Evolutionary conservation across 2,113 vertebrate genomes (phyloP).

Genomic region (Nesospiza acunhae): DNA sequence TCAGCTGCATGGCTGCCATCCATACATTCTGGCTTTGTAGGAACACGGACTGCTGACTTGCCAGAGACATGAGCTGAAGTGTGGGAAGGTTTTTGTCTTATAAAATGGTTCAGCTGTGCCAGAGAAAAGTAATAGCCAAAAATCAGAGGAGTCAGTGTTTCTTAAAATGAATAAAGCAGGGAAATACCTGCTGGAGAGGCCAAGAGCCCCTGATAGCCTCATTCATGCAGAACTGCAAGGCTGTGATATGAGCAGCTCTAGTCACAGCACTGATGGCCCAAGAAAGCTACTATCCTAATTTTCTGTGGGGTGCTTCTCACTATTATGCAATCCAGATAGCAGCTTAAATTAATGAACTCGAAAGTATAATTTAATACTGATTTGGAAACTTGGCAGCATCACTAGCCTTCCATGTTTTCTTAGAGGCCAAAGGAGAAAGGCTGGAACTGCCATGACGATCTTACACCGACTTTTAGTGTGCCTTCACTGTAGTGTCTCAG

Average conservation of each 20-base stretch:
- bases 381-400: background rate
- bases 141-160: background rate
- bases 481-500: background rate
- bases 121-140: background rate
- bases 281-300: background rate
- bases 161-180: background rate
- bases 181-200: background rate
- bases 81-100: background rate
- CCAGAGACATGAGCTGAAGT: background rate
- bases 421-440: background rate
- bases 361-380: background rate
- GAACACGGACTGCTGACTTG: background rate
- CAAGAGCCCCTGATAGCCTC: background rate
- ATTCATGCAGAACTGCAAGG: background rate
- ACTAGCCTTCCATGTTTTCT: background rate
- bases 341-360: background rate
- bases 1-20: conserved; percentile 28
- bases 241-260: background rate
- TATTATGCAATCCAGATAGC: background rate
- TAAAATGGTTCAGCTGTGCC: background rate
- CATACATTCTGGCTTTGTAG: background rate
- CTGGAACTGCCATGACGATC: background rate
- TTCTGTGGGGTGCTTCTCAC: background rate
- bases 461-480: background rate
- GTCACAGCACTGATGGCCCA: background rate